phyloP scores from a whole-genome alignment of 2,888 invertebrate species.

The Micropterix aruncella region DNA sequence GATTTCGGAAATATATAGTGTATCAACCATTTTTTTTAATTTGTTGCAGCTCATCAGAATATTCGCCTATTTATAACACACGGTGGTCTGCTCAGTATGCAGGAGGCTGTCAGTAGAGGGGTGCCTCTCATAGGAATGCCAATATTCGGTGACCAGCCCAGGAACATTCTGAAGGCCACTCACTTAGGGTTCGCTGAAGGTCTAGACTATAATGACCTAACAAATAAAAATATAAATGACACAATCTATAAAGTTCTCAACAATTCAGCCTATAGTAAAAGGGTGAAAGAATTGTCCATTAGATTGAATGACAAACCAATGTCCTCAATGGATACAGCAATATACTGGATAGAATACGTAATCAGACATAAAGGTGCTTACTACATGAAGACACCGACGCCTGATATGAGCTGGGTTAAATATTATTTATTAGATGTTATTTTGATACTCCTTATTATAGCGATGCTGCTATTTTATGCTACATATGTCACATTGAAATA shows the following conservation, averaged over 20 bases:
- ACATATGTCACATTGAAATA: no score
- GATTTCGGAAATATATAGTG: no score
- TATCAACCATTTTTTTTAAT: no score
- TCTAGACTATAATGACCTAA: slow-evolving; percentile 18
- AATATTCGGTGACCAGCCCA: slow-evolving; percentile 26
- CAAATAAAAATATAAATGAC: slow-evolving; percentile 17
- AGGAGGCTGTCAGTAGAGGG: slow-evolving; percentile 24
- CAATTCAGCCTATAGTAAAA: slow-evolving; percentile 15
- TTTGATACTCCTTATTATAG: no score
- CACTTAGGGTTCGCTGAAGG: slow-evolving; percentile 22
- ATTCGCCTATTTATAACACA: slow-evolving; percentile 26
- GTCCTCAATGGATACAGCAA: slow-evolving; percentile 8
- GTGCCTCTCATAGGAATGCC: slow-evolving; percentile 27
- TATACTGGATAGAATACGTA: slow-evolving; percentile 11
- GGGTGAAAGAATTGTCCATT: slow-evolving; percentile 5
- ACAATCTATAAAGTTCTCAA: slow-evolving; percentile 19
- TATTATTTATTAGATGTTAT: slow-evolving; percentile 30
- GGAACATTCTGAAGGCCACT: slow-evolving; percentile 21
- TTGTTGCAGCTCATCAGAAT: slow-evolving; percentile 26
- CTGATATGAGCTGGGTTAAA: slow-evolving; percentile 24
- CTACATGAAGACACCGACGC: slow-evolving; percentile 13
- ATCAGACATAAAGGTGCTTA: slow-evolving; percentile 10
- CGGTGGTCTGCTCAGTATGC: slow-evolving; percentile 25
- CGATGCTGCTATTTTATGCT: no score
- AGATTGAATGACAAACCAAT: slow-evolving; percentile 9